Conservation (phyloP, 2,888 invertebrate species). For the Heteromurus nitidus region DNA sequence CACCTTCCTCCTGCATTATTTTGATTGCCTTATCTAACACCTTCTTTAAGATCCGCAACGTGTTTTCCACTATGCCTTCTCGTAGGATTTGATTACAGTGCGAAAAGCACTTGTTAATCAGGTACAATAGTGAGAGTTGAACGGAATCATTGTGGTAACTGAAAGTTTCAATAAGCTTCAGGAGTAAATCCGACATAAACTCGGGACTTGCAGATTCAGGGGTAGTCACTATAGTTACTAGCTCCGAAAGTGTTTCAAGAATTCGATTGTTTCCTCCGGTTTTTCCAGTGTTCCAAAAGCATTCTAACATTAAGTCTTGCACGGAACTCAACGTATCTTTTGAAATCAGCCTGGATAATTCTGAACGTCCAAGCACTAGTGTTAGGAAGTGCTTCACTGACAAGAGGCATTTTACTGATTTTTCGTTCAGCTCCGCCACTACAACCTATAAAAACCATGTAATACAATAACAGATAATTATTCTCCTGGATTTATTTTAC, state of each 20-base stretch:
- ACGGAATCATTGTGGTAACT: slow-evolving; percentile 49
- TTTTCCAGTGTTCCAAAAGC: slow-evolving; percentile 55
- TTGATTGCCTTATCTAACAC: slow-evolving; percentile 60
- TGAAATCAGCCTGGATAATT: slow-evolving; percentile 14
- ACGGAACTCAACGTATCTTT: slow-evolving; percentile 8
- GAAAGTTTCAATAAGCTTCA: slow-evolving; percentile 44
- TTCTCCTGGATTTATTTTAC: too few relatives aligned
- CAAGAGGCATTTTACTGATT: slow-evolving; percentile 42
- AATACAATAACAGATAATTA: too few relatives aligned
- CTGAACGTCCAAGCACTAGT: slow-evolving; percentile 53
- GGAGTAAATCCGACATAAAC: slow-evolving; percentile 53
- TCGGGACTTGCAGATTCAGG: slow-evolving; percentile 12
- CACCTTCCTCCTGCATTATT: slow-evolving; percentile 55
- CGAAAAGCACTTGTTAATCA: slow-evolving; percentile 64
- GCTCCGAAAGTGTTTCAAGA: slow-evolving; percentile 28
- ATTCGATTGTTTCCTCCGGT: slow-evolving; percentile 16
- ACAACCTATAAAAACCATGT: slow-evolving; percentile 15
- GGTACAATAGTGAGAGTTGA: slow-evolving; percentile 60
- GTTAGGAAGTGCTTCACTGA: slow-evolving; percentile 64
- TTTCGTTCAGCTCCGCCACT: slow-evolving; percentile 1
- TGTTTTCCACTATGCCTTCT: slow-evolving; percentile 59
- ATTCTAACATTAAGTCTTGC: slow-evolving; percentile 18
- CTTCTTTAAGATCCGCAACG: slow-evolving; percentile 63
- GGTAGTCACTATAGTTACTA: slow-evolving; percentile 38
- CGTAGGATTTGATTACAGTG: slow-evolving; percentile 46